Evolutionary conservation across 2,797 vertebrate genomes (phyloP).

Genomic region (Discoglossus pictus): DNA sequence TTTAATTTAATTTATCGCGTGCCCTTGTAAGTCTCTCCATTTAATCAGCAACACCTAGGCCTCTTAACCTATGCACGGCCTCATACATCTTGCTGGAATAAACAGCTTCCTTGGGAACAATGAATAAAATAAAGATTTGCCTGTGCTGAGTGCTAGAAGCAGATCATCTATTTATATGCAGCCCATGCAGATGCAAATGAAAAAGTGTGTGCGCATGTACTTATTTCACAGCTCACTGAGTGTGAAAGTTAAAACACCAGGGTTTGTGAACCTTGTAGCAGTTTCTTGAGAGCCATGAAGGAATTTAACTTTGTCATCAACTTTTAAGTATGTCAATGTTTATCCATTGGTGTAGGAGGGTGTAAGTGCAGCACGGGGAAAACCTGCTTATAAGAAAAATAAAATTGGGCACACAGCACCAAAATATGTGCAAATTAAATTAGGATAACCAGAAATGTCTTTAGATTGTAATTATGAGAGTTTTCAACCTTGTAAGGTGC

Average conservation of each 20-base stretch:
- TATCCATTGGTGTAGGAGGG: conserved; percentile 39
- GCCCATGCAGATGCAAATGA: conserved; percentile 57
- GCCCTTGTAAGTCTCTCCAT: conserved; percentile 27
- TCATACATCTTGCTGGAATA: conserved; percentile 55
- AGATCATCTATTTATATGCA: conserved; percentile 55
- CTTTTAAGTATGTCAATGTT: conserved; percentile 41
- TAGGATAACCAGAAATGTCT: too few species aligned
- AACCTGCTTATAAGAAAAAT: not conserved
- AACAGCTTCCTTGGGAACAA: conserved; percentile 40
- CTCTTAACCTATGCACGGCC: conserved; percentile 26
- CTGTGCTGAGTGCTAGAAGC: conserved; percentile 38
- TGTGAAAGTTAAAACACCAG: conserved; percentile 56
- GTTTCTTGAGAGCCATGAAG: conserved; percentile 56
- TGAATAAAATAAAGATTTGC: conserved; percentile 51
- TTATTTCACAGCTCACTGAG: conserved; percentile 57
- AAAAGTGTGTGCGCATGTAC: conserved; percentile 51
- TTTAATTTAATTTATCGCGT: too few species aligned
- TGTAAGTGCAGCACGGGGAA: conserved; percentile 4
- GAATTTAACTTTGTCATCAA: conserved; percentile 62
- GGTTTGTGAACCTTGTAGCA: conserved; percentile 56
- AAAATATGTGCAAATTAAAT: too few species aligned
- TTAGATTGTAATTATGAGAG: too few species aligned
- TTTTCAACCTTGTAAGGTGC: too few species aligned
- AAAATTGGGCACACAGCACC: conserved; percentile 24
- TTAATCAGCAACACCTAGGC: conserved; percentile 47